Evolutionary conservation across 2,797 vertebrate genomes (phyloP), one percentile per base, ranked within the genome.

Genomic region (Peromyscus attwateri): DNA sequence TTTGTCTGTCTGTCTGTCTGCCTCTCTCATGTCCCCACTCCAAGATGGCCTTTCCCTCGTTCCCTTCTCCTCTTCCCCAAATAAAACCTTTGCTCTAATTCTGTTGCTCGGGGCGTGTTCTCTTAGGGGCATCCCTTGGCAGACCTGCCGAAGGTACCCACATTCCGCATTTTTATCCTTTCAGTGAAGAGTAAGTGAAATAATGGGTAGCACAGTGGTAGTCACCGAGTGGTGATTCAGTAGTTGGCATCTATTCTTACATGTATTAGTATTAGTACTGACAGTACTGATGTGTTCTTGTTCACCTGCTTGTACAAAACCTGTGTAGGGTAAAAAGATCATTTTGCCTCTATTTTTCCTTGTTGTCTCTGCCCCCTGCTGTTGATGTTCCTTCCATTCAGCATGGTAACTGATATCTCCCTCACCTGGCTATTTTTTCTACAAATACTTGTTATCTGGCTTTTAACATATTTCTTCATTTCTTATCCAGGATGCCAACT

Each of bases 101-200:
- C 52, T 55, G 52, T 55, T 55, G 52, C 52, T 55, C 52, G 14
- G 52, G 52, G 52, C 4, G 52, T 55, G 52, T 55, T 55, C 52
- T 55, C 14, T 14, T 55, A 55, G 52, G 52, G 52, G 52, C 13
- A 2, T 10, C 52, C 52, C 49, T 52, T 52, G 49, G 12, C 31
- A 68, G 31, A 6, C 13, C 66, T 0, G 1, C 66, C n/a, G 34
- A n/a, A 70, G 68, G 2, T 19, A 70, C 68, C 34, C 68, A 70
- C 34, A n/a, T 70, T 70, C 6, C 8, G 34, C 1, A 3, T 19
- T 70, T n/a, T n/a, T n/a, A 70, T 70, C 68, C 68, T 70, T 70
- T n/a, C 16, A 70, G 55, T 89, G 70, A 95, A 83, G 40, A 94
- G 94, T 46, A 83, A 87, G 55, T 89, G 29, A 94, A 95, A 88